These are phyloP conservation scores for Macquaria ambigua DNA, from an alignment of 2,113 vertebrate genomes.

Conservation along the genomic window DNA sequence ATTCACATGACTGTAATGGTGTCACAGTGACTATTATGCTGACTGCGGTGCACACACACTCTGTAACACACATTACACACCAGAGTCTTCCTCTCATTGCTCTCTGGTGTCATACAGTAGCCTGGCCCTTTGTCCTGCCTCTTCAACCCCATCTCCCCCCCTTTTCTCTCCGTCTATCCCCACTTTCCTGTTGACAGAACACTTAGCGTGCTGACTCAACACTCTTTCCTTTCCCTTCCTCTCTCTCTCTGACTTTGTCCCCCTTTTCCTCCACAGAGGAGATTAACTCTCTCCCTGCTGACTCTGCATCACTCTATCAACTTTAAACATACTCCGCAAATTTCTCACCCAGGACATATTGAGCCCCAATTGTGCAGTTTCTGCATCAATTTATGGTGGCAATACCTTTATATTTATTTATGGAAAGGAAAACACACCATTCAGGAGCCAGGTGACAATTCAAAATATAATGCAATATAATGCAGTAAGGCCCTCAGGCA, in stretches of 20 bases:
- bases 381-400: no score
- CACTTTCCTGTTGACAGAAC: conserved; percentile 57
- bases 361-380: no score
- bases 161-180: conserved; percentile 23
- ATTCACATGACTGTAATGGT: conserved; percentile 43
- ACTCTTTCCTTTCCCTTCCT: neutral
- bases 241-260: conserved; percentile 8
- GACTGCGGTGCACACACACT: conserved; percentile 26
- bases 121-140: conserved; percentile 26
- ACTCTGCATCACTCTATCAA: conserved; percentile 30
- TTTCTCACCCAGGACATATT: no score
- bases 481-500: no score
- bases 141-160: conserved; percentile 23
- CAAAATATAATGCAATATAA: no score
- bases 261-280: conserved; percentile 27
- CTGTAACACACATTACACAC: conserved; percentile 5
- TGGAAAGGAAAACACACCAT: no score
- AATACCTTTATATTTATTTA: no score
- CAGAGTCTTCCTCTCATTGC: conserved; percentile 8
- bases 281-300: conserved; percentile 57
- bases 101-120: conserved; percentile 11
- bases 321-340: conserved; percentile 34
- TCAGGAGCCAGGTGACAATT: no score
- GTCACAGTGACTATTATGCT: conserved; percentile 21
- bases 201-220: conserved; percentile 50